These are phyloP conservation scores for Forbesichthys papilliferus DNA, from an alignment of 2,113 vertebrate genomes.

Conservation along the genomic window DNA sequence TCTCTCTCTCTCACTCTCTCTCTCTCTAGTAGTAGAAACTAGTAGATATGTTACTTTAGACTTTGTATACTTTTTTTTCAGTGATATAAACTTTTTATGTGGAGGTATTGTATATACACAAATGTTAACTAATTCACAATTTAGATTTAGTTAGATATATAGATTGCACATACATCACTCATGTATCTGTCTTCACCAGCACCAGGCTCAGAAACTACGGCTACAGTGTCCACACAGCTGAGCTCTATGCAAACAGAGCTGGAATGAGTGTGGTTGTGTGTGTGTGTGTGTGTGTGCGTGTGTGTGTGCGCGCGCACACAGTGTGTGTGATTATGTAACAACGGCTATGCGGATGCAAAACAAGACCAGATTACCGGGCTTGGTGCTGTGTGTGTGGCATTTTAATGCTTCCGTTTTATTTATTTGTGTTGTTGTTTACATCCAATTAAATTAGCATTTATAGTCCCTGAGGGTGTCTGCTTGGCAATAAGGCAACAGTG, in stretches of 20 bases:
- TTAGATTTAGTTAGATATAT: no score
- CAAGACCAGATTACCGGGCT: conserved; percentile 26
- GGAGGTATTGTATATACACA: no score
- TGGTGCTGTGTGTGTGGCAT: conserved; percentile 32
- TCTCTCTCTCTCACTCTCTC: not conserved
- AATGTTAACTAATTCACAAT: no score
- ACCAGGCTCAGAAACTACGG: conserved; percentile 11
- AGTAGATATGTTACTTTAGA: no score
- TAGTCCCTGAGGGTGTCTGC: conserved; percentile 35
- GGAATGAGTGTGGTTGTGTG: conserved; percentile 36
- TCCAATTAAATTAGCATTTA: conserved; percentile 54
- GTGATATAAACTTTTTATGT: no score
- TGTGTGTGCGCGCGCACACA: not conserved
- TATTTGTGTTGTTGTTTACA: conserved; percentile 38
- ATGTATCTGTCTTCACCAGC: not conserved
- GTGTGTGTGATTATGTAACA: conserved; percentile 30
- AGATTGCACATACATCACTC: not conserved
- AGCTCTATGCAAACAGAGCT: conserved; percentile 24
- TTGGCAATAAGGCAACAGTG: conserved; percentile 24
- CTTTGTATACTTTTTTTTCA: no score
- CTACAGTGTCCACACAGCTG: conserved; percentile 17
- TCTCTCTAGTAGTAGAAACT: not conserved
- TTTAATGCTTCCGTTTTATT: conserved; percentile 24
- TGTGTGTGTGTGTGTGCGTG: conserved; percentile 5
- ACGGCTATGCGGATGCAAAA: conserved; percentile 29